phyloP scores from a whole-genome alignment of 2,888 invertebrate species.

The Eupelmus urozonus region DNA sequence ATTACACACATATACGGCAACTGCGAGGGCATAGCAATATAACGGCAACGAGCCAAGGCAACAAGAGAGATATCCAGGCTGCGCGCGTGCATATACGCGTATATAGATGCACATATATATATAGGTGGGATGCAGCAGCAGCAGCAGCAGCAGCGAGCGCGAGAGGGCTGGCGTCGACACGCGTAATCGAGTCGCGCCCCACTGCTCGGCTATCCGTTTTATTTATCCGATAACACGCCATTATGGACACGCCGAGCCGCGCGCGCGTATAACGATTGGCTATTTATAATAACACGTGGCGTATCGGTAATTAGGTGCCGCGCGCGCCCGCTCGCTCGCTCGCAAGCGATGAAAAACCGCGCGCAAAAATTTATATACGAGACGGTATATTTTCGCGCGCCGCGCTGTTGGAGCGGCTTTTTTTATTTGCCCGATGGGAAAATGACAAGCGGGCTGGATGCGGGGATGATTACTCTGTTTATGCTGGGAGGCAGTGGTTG shows the following conservation, averaged over 20 bases:
- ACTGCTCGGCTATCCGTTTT: slow-evolving; percentile 73
- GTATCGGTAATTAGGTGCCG: slow-evolving; percentile 76
- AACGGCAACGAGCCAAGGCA: neutral
- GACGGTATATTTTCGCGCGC: neutral
- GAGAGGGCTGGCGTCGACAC: slow-evolving; percentile 70
- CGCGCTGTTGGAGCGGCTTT: too few relatives aligned
- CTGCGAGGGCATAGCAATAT: slow-evolving; percentile 6
- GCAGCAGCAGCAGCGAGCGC: too few relatives aligned
- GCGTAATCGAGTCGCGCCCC: slow-evolving; percentile 75
- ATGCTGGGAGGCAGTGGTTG: too few relatives aligned
- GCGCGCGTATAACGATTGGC: slow-evolving; percentile 74
- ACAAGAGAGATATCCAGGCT: too few relatives aligned
- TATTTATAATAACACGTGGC: slow-evolving; percentile 77
- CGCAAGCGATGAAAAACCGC: slow-evolving; percentile 68
- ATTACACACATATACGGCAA: slow-evolving; percentile 15
- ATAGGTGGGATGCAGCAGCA: neutral
- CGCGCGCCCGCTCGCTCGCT: too few relatives aligned
- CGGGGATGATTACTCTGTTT: too few relatives aligned
- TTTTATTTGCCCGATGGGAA: too few relatives aligned
- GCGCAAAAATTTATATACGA: slow-evolving; percentile 3
- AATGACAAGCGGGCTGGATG: too few relatives aligned
- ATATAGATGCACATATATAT: neutral
- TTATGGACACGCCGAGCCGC: slow-evolving; percentile 72
- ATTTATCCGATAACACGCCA: slow-evolving; percentile 78
- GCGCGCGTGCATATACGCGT: neutral